Conservation (phyloP, 2,113 vertebrate species). For the Pipra filicauda region DNA sequence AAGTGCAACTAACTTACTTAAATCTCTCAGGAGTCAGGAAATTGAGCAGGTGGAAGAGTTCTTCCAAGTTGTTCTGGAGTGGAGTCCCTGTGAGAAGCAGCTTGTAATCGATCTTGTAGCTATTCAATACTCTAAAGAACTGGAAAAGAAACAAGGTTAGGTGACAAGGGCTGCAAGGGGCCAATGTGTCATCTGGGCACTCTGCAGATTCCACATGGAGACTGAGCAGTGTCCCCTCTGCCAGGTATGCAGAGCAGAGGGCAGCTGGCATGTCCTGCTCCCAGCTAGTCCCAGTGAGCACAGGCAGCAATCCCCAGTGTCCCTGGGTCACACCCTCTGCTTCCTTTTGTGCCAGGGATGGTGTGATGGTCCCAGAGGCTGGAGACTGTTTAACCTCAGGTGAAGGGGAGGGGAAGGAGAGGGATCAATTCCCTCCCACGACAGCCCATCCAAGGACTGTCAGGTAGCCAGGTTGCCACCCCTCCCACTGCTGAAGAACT, state of each 20-base stretch:
- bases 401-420: background rate
- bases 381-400: background rate
- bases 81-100: constrained; percentile 96
- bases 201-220: background rate
- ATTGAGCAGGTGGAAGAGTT: constrained; percentile 97
- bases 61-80: constrained; percentile 97
- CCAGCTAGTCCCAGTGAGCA: background rate
- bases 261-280: background rate
- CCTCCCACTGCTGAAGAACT: background rate
- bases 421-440: accelerated
- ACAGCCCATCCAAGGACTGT: background rate
- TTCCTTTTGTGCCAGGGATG: background rate
- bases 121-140: constrained; percentile 97
- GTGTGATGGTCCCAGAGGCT: background rate
- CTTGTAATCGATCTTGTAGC: constrained; percentile 99
- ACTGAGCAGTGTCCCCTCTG: accelerated
- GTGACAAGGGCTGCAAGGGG: background rate
- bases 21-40: constrained; percentile 96
- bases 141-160: constrained; percentile 45
- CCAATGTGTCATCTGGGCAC: accelerated
- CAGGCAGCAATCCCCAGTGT: background rate
- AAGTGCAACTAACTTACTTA: constrained; percentile 83
- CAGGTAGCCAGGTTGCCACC: background rate
- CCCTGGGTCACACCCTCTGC: background rate
- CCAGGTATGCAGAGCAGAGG: accelerated